Evolutionary conservation across 2,888 invertebrate species (phyloP).

Genomic region (Torymus auratus): DNA sequence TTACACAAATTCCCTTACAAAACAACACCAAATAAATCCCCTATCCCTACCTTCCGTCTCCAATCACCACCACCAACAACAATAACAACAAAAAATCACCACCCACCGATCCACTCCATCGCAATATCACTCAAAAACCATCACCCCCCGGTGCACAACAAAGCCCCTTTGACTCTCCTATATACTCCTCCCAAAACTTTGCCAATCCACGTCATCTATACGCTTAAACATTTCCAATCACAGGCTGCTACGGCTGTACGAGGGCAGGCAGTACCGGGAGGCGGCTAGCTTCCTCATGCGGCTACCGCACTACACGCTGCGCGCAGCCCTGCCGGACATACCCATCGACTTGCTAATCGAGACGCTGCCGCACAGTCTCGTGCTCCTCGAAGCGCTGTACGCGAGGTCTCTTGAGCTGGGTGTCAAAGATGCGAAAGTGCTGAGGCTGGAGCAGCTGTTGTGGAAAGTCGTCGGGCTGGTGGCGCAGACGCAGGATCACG

Average conservation of each 20-base stretch:
- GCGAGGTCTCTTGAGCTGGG: slow-evolving; percentile 71
- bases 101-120: no score
- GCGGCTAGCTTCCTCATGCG: slow-evolving; percentile 90
- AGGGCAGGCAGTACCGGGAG: slow-evolving; percentile 93
- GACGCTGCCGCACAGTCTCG: slow-evolving; percentile 91
- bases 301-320: slow-evolving; percentile 88
- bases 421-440: slow-evolving; percentile 71
- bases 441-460: slow-evolving; percentile 86
- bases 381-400: slow-evolving; percentile 89
- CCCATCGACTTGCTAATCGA: slow-evolving; percentile 93
- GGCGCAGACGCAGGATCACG: slow-evolving; percentile 74
- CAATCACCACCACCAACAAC: no score
- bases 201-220: no score
- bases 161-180: no score
- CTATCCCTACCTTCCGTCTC: no score
- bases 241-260: slow-evolving; percentile 86
- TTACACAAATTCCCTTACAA: no score
- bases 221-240: slow-evolving; percentile 1
- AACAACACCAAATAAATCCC: no score
- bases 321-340: slow-evolving; percentile 86
- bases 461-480: slow-evolving; percentile 92
- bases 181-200: no score
- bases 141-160: not conserved
- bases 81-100: no score
- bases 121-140: not conserved